Conservation (phyloP, 2,113 vertebrate species). For the Cricetomys ansorgei region DNA sequence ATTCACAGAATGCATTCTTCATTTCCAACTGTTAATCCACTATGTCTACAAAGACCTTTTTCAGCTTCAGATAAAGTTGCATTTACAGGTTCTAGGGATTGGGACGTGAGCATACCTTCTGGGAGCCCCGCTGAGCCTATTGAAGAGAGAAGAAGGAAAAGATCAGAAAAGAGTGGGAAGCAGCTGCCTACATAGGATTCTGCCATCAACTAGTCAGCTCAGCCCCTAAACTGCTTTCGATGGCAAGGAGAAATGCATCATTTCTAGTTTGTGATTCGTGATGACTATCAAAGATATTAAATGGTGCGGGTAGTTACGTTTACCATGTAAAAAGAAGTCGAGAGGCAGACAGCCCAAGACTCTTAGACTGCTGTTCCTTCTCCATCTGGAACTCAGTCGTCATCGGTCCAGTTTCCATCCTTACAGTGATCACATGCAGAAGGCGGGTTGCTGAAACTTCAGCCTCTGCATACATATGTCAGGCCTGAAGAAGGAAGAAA, state of each 20-base stretch:
- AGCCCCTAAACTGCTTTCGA: background rate
- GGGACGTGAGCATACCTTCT: background rate
- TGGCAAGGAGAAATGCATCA: background rate
- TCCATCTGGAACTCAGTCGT: background rate
- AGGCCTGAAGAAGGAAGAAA: background rate
- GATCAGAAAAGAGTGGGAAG: background rate
- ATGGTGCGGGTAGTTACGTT: background rate
- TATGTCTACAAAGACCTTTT: background rate
- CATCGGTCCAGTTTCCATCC: background rate
- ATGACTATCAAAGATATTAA: background rate
- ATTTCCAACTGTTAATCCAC: background rate
- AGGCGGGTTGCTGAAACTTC: background rate
- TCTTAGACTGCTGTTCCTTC: background rate
- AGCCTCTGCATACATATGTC: background rate
- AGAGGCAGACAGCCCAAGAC: background rate
- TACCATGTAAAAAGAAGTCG: background rate
- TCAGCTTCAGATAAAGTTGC: background rate
- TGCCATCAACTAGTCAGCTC: background rate
- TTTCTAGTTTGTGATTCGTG: background rate
- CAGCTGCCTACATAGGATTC: background rate
- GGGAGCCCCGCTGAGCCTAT: background rate
- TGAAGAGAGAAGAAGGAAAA: background rate
- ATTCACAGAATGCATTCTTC: background rate
- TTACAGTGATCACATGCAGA: background rate
- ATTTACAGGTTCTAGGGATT: background rate